These are phyloP conservation scores for Siderastrea siderea DNA, from an alignment of 92 coral and sea anemone genomes.

Conservation along the genomic window DNA sequence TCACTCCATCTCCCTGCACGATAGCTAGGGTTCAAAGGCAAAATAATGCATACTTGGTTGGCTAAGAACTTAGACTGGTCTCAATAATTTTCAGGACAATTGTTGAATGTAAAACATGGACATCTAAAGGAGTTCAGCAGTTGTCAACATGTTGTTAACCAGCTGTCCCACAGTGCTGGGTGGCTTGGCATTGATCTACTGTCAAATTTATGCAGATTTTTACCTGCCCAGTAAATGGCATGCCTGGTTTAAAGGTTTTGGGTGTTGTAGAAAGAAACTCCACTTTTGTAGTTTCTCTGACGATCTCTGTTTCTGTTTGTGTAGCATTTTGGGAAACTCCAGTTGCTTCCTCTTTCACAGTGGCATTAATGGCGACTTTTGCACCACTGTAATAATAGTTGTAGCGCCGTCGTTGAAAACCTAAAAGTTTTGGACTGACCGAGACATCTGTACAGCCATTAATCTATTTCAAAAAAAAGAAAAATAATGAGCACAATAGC, in stretches of 20 bases:
- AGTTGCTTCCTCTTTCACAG: conserved; percentile 88
- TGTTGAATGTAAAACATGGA: too few species aligned
- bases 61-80: too few species aligned
- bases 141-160: too few species aligned
- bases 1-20: too few species aligned
- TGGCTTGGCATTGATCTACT: too few species aligned
- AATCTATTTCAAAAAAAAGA: neutral
- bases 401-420: conserved; percentile 1
- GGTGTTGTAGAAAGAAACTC: conserved; percentile 77
- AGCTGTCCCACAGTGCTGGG: too few species aligned
- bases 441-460: conserved; percentile 79
- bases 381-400: conserved; percentile 1
- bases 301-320: conserved; percentile 47
- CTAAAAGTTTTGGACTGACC: conserved; percentile 36
- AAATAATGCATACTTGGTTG: too few species aligned
- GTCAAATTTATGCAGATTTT: neutral
- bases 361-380: conserved; percentile 64
- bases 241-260: conserved; percentile 81
- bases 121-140: too few species aligned
- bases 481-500: neutral
- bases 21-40: too few species aligned
- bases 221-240: conserved; percentile 91
- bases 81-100: too few species aligned
- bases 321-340: conserved; percentile 78
- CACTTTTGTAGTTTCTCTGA: conserved; percentile 57